Percentiles rank a stretch among this genome's conserved stretches.
Conservation (phyloP, 1,140 invertebrate genomes). For the Vanessa tameamea region DNA sequence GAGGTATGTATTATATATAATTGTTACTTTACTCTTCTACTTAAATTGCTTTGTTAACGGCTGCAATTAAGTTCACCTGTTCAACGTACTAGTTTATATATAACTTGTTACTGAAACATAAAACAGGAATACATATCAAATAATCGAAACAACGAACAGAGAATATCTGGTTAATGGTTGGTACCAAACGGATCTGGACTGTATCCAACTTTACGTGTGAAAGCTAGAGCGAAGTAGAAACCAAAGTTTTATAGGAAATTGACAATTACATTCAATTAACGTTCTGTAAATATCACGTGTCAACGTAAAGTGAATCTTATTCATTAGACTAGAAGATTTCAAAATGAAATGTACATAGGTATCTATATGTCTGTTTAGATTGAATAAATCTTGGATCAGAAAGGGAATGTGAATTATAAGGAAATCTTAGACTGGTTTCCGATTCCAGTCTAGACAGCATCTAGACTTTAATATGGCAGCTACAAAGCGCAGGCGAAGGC, state of each 20-base stretch:
- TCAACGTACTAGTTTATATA: too few relatives aligned
- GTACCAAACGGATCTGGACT: too few relatives aligned
- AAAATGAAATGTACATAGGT: neutral
- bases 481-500: constrained; percentile 41
- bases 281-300: neutral
- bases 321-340: neutral
- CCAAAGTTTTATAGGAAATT: constrained; percentile 22
- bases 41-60: too few relatives aligned
- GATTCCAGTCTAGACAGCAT: constrained; percentile 56
- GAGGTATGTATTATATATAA: too few relatives aligned
- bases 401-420: constrained; percentile 47
- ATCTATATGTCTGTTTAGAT: neutral
- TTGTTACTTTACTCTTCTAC: too few relatives aligned
- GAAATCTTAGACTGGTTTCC: constrained; percentile 41
- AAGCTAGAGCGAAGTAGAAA: constrained; percentile 14
- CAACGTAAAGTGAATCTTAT: constrained; percentile 6
- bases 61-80: too few relatives aligned
- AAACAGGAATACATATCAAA: too few relatives aligned
- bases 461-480: constrained; percentile 56
- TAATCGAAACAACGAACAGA: too few relatives aligned
- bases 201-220: too few relatives aligned
- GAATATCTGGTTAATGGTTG: too few relatives aligned
- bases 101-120: too few relatives aligned
- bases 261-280: neutral
- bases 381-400: constrained; percentile 28